Evolutionary conservation across 1,140 invertebrate genomes (phyloP), one percentile per base, ranked within the genome.

Genomic region (Drosophila equinoxialis): DNA sequence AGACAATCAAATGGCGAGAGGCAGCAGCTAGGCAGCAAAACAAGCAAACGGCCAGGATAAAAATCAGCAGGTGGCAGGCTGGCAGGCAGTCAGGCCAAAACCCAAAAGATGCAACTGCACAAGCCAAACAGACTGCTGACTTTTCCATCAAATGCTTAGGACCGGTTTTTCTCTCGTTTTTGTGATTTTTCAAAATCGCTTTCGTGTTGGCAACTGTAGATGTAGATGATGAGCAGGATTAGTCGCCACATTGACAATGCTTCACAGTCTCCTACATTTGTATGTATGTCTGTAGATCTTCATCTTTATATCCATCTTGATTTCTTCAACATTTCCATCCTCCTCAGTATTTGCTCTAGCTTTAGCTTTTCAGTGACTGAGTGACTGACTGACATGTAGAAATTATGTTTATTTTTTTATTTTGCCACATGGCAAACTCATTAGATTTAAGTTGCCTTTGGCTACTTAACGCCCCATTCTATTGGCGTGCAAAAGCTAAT

Each of bases 151-250:
- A 85, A 82, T 86, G 54, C 61, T 73, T 60, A 57, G 79, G 79
- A 86, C 83, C 80, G 83, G 83, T 86, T 86, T 39, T 39, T 39
- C 11, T 3, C 3, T 39, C 11, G 10, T 39, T 39, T 55, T 85
- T 45, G 78, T 81, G 81, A 85, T 85, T 85, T 85, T 73, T 87
- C 61, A 72, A 86, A 86, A 86, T 68, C 68, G 76, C 71, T 65
- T 82, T 82, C 64, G 60, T 78, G 63, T 70, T 51, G 63, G 68
- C 66, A 68, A 68, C 75, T 87, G 83, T 68, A 55, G 79, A 78
- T 77, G 72, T 74, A 80, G 83, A 89, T 89, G 83, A 86, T 86
- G 83, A 86, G 84, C 83, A 86, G 83, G 83, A 86, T 86, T 86
- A 86, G 70, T 77, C 48, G 70, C 69, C 68, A 78, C 83, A 86